phyloP scores from a whole-genome alignment of 2,113 vertebrate species.

The Falcunculus frontatus region DNA sequence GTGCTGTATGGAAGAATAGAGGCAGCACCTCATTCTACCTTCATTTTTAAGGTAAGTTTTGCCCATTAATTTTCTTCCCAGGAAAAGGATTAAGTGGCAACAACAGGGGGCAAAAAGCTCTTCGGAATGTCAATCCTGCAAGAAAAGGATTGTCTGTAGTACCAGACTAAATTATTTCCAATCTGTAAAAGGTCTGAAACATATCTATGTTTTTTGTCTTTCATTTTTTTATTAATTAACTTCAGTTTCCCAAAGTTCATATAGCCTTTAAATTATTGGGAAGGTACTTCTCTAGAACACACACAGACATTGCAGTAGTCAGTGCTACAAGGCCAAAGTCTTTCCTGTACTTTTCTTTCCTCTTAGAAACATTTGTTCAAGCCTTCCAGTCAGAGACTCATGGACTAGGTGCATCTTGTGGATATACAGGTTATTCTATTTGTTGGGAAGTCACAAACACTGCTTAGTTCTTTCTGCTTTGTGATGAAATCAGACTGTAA shows the following conservation, averaged over 20 bases:
- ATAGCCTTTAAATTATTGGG: neutral
- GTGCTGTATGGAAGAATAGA: neutral
- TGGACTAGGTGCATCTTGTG: neutral
- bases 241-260: neutral
- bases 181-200: neutral
- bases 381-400: neutral
- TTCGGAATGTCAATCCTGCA: neutral
- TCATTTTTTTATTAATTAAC: neutral
- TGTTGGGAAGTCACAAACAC: neutral
- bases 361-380: neutral
- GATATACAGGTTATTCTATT: neutral
- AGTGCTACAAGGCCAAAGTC: neutral
- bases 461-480: neutral
- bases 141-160: neutral
- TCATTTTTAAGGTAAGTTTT: neutral
- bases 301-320: neutral
- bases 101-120: neutral
- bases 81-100: neutral
- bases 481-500: neutral
- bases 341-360: neutral
- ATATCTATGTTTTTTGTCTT: neutral
- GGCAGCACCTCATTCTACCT: neutral
- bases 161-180: neutral
- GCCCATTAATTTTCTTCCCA: neutral
- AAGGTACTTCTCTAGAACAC: neutral